Evolutionary conservation across 1,140 invertebrate species (phyloP).

Genomic region (Dufourea novaeangliae): DNA sequence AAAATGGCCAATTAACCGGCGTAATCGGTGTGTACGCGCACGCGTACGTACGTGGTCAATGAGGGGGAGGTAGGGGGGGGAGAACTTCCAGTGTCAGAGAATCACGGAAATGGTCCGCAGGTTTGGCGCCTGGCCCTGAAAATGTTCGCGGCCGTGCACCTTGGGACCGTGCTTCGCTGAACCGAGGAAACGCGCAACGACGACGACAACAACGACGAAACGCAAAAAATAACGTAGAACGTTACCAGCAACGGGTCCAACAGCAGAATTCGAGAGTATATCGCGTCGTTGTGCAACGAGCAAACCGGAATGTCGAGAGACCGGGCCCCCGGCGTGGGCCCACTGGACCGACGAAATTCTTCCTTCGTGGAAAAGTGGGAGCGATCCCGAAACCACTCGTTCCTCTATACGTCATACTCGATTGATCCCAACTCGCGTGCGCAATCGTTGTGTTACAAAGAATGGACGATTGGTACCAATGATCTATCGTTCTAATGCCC

Average conservation of each 20-base stretch:
- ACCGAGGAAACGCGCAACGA: conserved; percentile 23
- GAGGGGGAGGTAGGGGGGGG: background rate
- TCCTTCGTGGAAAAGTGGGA: conserved; percentile 32
- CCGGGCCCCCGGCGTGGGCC: conserved; percentile 18
- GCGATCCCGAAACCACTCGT: background rate
- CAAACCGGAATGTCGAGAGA: conserved; percentile 63
- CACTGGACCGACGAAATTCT: conserved; percentile 50
- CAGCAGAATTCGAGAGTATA: conserved; percentile 52
- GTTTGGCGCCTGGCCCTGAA: conserved; percentile 1
- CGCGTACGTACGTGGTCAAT: background rate
- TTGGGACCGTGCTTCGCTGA: conserved; percentile 6
- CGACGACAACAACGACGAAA: background rate
- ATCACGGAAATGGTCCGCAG: conserved; percentile 53
- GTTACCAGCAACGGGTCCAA: conserved; percentile 8
- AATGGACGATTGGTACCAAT: background rate
- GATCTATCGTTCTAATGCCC: background rate
- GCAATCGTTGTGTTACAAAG: background rate
- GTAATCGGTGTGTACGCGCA: conserved; percentile 53
- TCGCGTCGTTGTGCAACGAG: conserved; percentile 55
- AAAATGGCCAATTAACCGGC: conserved; percentile 71
- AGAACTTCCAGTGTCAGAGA: conserved; percentile 32
- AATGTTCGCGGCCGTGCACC: conserved; percentile 19
- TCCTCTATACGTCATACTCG: background rate
- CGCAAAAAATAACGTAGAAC: conserved; percentile 19
- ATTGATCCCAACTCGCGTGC: background rate